Evolutionary conservation across 2,797 vertebrate genomes (phyloP), one percentile per base, ranked within the genome.

Genomic region (Dermochelys coriacea): DNA sequence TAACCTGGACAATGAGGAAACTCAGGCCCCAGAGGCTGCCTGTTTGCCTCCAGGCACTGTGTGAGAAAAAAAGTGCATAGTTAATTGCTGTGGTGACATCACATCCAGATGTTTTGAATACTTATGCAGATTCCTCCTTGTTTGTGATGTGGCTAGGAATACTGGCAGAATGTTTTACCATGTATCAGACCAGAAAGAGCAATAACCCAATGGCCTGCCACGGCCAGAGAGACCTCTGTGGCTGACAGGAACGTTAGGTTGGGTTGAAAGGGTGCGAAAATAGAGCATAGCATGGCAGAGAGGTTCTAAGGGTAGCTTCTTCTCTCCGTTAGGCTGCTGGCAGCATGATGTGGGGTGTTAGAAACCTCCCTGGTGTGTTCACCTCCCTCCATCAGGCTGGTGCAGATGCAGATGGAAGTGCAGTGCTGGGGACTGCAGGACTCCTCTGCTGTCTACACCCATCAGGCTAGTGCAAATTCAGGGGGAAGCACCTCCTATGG

Each of bases 101-200:
- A 88, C 90, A 93, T 93, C 90, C 93, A 97, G 91, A 96, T 96
- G 91, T 95, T 97, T 95, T 95, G 87, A 97, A 97, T 97, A 94
- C 93, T 94, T 96, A 34, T 89, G 90, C 93, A 84, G 93, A 96
- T 95, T 97, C 96, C 93, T 96, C 59, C 82, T 90, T 91, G 91
- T 95, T 93, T 97, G 93, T 97, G 96, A 95, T 97, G 96, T 96
- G 97, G 97, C 97, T 96, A 91, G 85, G 41, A 51, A 61, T 95
- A 80, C 87, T 93, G 87, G 93, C 91, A 95, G 85, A 92, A 84
- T 1, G 1, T 90, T 94, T 89, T 87, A 8, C 80, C 82, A 83
- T 37, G 18, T 90, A 91, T 91, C 74, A 52, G 92, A 91, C 82
- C 61, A 82, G 75, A 89, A 81, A 93, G 90, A 84, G 54, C 19